Conservation (phyloP, 1,140 invertebrate species). For the Atta colombica region DNA sequence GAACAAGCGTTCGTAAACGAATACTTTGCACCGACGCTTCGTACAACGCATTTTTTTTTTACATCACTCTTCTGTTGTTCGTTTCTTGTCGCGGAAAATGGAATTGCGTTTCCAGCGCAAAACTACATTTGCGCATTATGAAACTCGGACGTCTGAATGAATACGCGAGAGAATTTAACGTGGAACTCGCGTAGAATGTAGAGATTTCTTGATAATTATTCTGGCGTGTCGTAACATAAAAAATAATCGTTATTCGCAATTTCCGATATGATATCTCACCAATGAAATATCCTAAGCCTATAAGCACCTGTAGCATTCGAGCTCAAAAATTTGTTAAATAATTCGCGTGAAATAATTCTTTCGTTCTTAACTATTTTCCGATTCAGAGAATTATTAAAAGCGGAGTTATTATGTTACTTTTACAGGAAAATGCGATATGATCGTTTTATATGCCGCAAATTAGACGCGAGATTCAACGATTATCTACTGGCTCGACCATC, state of each 20-base stretch:
- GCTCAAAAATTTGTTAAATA: background rate
- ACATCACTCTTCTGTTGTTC: constrained; percentile 3
- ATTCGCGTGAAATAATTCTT: constrained; percentile 14
- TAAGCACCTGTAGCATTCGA: constrained; percentile 41
- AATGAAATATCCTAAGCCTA: background rate
- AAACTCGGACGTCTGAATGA: background rate
- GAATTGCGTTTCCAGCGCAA: constrained; percentile 29
- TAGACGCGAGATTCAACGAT: constrained; percentile 13
- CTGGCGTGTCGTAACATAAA: background rate
- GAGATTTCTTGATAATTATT: constrained; percentile 24
- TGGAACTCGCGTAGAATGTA: background rate
- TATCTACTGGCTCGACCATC: background rate
- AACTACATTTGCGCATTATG: constrained; percentile 35
- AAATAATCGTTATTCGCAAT: constrained; percentile 15
- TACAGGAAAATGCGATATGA: background rate
- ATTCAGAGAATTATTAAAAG: background rate
- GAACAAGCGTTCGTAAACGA: background rate
- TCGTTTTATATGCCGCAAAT: background rate
- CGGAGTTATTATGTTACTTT: background rate
- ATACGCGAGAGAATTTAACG: constrained; percentile 20
- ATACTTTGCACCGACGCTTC: constrained; percentile 9
- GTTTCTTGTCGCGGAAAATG: constrained; percentile 37
- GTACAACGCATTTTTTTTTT: constrained; percentile 1
- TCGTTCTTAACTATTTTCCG: background rate
- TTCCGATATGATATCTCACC: background rate